A percentile compares a stretch with the other conserved stretches of the same genome.
phyloP scores from a whole-genome alignment of 2,797 vertebrate genomes.

The Dendrocincla fuliginosa region DNA sequence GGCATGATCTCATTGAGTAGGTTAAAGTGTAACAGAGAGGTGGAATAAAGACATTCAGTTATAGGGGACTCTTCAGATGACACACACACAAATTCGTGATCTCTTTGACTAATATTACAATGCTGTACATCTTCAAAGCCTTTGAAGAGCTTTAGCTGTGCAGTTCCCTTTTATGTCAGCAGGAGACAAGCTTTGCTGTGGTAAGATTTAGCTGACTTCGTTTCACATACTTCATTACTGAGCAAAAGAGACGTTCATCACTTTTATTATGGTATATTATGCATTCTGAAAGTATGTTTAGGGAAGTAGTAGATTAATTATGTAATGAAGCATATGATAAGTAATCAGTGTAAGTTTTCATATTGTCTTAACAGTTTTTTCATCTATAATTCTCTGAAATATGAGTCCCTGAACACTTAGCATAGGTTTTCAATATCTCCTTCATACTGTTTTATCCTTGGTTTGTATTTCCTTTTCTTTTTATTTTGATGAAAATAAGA shows the following conservation, averaged over 20 bases:
- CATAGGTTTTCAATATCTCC: background rate
- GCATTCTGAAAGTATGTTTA: background rate
- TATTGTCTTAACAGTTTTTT: background rate
- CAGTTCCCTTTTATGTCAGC: slow-evolving; percentile 1
- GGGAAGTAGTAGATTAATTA: background rate
- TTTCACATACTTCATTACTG: background rate
- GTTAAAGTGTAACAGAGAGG: background rate
- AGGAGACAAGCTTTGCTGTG: background rate
- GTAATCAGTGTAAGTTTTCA: background rate
- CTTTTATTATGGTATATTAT: background rate
- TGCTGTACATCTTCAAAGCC: background rate
- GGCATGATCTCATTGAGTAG: background rate
- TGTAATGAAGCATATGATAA: background rate
- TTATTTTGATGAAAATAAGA: background rate
- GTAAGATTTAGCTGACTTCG: background rate
- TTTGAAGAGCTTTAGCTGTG: background rate
- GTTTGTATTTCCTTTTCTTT: background rate
- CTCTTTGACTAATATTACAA: background rate
- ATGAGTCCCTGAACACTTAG: background rate
- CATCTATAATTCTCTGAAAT: background rate
- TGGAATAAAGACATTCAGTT: background rate
- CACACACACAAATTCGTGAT: background rate
- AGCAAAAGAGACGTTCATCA: background rate
- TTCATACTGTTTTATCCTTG: background rate
- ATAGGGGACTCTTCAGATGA: background rate